These are phyloP conservation scores for Tringa solitaria DNA, from an alignment of 2,113 vertebrate species.

Conservation along the genomic window DNA sequence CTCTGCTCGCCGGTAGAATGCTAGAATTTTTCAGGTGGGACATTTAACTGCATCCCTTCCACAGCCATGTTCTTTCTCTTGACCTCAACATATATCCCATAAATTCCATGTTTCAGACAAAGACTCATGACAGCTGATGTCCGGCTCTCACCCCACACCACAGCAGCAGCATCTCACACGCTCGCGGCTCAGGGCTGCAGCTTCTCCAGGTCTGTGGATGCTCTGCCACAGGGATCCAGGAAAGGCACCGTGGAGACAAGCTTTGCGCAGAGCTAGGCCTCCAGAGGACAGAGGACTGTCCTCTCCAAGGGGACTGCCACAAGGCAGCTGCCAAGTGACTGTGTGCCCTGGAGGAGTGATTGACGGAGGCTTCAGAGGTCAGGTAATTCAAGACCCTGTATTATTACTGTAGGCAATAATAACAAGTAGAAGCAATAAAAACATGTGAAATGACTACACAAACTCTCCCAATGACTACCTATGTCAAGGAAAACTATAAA, in stretches of 20 bases:
- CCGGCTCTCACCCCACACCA: not conserved
- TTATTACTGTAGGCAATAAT: not conserved
- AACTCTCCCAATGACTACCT: not conserved
- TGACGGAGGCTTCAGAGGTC: not conserved
- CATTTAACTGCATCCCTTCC: not conserved
- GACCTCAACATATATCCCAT: not conserved
- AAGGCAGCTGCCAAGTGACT: not conserved
- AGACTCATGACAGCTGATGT: accelerated
- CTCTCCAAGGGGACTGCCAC: not conserved
- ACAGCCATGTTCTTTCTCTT: not conserved
- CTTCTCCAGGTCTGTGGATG: not conserved
- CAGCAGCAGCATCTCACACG: not conserved
- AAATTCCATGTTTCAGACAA: not conserved
- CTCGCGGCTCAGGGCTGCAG: not conserved
- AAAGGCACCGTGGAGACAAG: not conserved
- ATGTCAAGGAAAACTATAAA: not conserved
- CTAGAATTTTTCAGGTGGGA: not conserved
- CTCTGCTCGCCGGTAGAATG: accelerated
- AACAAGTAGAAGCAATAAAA: not conserved
- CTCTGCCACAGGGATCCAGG: not conserved
- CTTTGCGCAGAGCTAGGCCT: not conserved
- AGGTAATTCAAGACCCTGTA: not conserved
- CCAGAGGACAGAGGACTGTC: not conserved
- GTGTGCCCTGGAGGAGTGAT: not conserved
- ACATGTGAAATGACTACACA: not conserved